phyloP scores from a whole-genome alignment of 2,888 invertebrate genomes.

The Lucinisca nassula region DNA sequence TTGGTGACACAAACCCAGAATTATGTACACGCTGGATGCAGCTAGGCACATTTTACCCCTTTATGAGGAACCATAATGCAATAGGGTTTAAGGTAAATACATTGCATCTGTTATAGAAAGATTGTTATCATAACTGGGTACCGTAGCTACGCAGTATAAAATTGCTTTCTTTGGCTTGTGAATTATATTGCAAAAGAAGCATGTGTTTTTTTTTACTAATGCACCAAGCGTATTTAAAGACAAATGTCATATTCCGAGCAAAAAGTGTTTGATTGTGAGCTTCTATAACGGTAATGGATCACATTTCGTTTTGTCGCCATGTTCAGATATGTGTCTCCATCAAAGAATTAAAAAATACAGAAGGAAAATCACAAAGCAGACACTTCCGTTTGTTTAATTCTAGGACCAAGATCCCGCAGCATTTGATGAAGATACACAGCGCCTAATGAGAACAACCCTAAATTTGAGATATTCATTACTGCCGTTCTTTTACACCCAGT shows the following conservation, averaged over 20 bases:
- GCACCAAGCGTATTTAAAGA: no score
- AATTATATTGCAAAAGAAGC: no score
- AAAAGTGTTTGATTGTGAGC: no score
- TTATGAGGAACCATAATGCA: constrained; percentile 87
- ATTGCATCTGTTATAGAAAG: no score
- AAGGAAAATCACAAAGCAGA: no score
- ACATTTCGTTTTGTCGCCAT: not conserved
- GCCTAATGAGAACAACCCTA: constrained; percentile 81
- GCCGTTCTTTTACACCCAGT: constrained; percentile 88
- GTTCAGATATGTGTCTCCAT: not conserved
- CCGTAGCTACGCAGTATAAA: no score
- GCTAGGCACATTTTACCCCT: constrained; percentile 87
- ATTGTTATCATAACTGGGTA: no score
- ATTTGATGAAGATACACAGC: constrained; percentile 91
- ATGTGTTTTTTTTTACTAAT: no score
- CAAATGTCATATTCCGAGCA: no score
- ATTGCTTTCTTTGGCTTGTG: no score
- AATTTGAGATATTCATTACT: constrained; percentile 88
- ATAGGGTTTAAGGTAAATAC: constrained; percentile 89
- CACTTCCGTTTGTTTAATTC: not conserved
- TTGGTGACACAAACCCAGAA: constrained; percentile 83
- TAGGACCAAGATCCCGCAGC: constrained; percentile 94
- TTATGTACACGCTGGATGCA: constrained; percentile 87
- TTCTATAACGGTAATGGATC: not conserved
- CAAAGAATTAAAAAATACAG: no score